These are phyloP conservation scores for Siniperca knerii DNA, from an alignment of 2,113 vertebrate species.

Conservation along the genomic window DNA sequence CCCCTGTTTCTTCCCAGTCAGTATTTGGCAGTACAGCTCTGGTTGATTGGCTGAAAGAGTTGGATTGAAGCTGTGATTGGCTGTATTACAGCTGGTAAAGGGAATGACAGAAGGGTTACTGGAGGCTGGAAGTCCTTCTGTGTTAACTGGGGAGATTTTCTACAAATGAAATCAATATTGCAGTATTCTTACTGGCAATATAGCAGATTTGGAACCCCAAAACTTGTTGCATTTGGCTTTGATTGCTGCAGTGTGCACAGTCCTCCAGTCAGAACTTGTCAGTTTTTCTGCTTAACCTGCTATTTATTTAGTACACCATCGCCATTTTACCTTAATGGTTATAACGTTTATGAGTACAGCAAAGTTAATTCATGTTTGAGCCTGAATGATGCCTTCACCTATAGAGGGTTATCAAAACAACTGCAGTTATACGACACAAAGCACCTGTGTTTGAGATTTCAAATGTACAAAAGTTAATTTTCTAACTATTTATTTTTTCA, in stretches of 20 bases:
- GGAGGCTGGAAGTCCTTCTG: neutral
- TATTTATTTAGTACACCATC: neutral
- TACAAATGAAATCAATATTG: neutral
- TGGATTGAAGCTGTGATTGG: slow-evolving; percentile 6
- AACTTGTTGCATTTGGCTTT: neutral
- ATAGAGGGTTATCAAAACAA: neutral
- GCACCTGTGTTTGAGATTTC: neutral
- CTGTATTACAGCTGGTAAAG: neutral
- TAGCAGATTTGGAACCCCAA: neutral
- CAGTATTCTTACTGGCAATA: neutral
- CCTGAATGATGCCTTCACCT: neutral
- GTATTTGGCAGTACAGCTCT: neutral
- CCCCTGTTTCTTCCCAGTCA: neutral
- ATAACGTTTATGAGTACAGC: neutral
- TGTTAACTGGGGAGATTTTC: neutral
- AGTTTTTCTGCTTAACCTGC: neutral
- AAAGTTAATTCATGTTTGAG: neutral
- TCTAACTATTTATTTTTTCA: neutral
- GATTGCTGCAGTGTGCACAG: neutral
- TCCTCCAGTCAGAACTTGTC: neutral
- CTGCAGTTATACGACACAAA: neutral
- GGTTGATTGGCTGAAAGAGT: slow-evolving; percentile 9
- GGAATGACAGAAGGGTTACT: neutral
- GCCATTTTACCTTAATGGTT: no score
- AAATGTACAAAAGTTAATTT: neutral